These are phyloP conservation scores for Troides helena DNA, from an alignment of 2,888 invertebrate species.

Conservation along the genomic window DNA sequence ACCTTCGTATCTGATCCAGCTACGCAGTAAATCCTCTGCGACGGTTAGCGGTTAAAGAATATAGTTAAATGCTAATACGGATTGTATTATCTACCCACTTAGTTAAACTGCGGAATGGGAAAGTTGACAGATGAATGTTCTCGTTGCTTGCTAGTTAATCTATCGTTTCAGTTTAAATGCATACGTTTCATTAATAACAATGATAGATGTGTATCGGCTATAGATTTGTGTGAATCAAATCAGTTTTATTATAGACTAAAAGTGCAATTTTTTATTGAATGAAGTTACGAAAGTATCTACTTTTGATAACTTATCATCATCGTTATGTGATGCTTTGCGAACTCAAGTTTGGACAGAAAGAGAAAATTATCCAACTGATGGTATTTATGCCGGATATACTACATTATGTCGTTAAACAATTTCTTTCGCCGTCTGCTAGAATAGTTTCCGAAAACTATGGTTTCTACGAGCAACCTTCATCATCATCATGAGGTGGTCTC, in stretches of 20 bases:
- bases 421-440: too few species aligned
- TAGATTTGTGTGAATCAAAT: neutral
- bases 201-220: neutral
- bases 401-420: too few species aligned
- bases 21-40: conserved; percentile 46
- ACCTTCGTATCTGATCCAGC: conserved; percentile 49
- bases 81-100: conserved; percentile 31
- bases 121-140: conserved; percentile 35
- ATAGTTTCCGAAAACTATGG: too few species aligned
- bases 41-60: conserved; percentile 45
- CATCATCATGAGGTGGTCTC: too few species aligned
- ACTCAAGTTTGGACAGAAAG: too few species aligned
- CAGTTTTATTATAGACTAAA: neutral
- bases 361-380: too few species aligned
- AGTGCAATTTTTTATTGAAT: neutral
- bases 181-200: neutral
- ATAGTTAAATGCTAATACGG: conserved; percentile 46
- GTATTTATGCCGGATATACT: too few species aligned
- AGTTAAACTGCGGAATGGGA: conserved; percentile 27
- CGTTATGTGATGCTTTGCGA: too few species aligned
- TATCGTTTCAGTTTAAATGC: neutral
- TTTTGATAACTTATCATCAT: conserved; percentile 10
- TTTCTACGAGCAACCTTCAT: too few species aligned
- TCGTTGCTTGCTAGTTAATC: neutral
- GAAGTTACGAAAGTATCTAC: conserved; percentile 14